phyloP scores from a whole-genome alignment of 2,113 vertebrate species.

The Macrotis lagotis region DNA sequence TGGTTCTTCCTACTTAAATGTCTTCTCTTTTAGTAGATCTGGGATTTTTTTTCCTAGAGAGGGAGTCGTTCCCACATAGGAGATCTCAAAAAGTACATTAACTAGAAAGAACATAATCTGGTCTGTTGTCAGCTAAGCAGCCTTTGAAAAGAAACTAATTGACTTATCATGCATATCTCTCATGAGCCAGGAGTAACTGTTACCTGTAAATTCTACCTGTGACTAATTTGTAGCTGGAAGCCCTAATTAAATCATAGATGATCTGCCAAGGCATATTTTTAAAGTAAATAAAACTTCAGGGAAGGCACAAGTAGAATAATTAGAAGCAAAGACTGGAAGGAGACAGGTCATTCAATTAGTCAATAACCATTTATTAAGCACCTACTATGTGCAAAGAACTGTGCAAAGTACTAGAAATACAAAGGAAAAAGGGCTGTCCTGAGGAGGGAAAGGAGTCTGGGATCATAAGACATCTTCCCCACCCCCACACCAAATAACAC shows the following conservation, averaged over 20 bases:
- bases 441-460: background rate
- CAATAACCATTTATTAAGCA: background rate
- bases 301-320: background rate
- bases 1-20: background rate
- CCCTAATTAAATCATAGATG: slow-evolving; percentile 25
- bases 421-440: background rate
- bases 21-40: background rate
- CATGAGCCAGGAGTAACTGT: slow-evolving; percentile 14
- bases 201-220: slow-evolving; percentile 40
- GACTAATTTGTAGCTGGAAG: slow-evolving; percentile 37
- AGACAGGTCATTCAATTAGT: background rate
- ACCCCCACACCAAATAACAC: background rate
- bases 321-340: background rate
- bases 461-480: background rate
- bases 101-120: background rate
- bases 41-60: background rate
- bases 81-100: background rate
- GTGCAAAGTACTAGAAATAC: background rate
- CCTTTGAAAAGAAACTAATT: background rate
- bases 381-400: background rate
- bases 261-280: slow-evolving; percentile 30
- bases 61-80: background rate
- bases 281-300: slow-evolving; percentile 26
- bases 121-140: slow-evolving; percentile 13
- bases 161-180: background rate